Evolutionary conservation across 2,888 invertebrate species (phyloP).

Genomic region (Autographa gamma): DNA sequence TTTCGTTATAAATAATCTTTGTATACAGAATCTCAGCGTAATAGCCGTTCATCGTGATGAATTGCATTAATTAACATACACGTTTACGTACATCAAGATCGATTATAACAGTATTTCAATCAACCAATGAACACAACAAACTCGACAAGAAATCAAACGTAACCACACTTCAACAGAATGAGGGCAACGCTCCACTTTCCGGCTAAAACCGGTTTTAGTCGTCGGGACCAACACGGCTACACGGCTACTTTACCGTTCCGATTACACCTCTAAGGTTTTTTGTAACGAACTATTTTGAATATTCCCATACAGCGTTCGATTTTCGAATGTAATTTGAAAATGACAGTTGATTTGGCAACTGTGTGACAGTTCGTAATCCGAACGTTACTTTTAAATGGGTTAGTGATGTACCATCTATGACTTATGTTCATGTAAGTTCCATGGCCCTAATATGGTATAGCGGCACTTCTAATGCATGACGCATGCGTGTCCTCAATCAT

Average conservation of each 20-base stretch:
- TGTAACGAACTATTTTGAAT: constrained; percentile 48
- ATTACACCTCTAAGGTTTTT: constrained; percentile 59
- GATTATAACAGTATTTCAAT: constrained; percentile 69
- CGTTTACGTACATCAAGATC: constrained; percentile 23
- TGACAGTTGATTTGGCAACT: constrained; percentile 2
- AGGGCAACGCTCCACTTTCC: constrained; percentile 84
- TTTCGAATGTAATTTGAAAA: constrained; percentile 25
- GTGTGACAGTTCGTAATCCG: background rate
- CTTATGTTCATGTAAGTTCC: background rate
- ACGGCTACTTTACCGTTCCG: constrained; percentile 66
- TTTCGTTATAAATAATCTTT: constrained; percentile 1
- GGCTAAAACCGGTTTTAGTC: constrained; percentile 77
- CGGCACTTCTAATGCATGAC: constrained; percentile 2
- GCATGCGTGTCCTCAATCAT: constrained; percentile 4
- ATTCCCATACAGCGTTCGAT: constrained; percentile 39
- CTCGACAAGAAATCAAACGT: constrained; percentile 78
- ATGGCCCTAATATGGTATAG: constrained; percentile 3
- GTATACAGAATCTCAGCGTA: constrained; percentile 7
- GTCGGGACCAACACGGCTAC: constrained; percentile 68
- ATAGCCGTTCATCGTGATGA: constrained; percentile 21
- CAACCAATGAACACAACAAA: constrained; percentile 62
- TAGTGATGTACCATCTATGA: background rate
- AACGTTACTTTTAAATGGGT: background rate
- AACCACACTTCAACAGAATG: constrained; percentile 75
- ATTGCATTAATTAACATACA: constrained; percentile 22